A percentile compares a stretch with the other conserved stretches of the same genome.
Conservation (phyloP, 64 coral and sea anemone species). For the Astreopora myriophthalma region DNA sequence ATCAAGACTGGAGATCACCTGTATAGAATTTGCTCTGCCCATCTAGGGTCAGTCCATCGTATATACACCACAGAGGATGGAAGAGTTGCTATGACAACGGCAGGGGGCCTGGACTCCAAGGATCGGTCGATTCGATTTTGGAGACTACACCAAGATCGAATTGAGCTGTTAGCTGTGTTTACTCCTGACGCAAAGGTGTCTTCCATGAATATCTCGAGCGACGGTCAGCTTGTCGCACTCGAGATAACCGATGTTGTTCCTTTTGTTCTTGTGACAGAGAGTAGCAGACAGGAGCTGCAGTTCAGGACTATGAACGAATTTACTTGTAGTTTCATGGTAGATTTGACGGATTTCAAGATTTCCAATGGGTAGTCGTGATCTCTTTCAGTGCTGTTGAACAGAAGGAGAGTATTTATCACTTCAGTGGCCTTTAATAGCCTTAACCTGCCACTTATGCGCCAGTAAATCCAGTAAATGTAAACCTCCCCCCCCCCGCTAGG, state of each 20-base stretch:
- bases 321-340: constrained; percentile 45
- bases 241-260: constrained; percentile 71
- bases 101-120: constrained; percentile 83
- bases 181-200: constrained; percentile 80
- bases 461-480: no score
- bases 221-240: constrained; percentile 64
- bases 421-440: no score
- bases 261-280: constrained; percentile 66
- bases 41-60: constrained; percentile 68
- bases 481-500: no score
- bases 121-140: constrained; percentile 83
- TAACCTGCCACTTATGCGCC: no score
- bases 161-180: constrained; percentile 49
- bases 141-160: constrained; percentile 10
- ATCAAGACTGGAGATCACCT: constrained; percentile 34
- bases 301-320: constrained; percentile 2
- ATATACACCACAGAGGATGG: constrained; percentile 68
- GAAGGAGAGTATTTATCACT: no score
- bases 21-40: constrained; percentile 29
- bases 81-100: constrained; percentile 76
- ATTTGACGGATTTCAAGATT: constrained; percentile 53
- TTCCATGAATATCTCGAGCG: constrained; percentile 62
- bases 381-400: no score
- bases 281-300: background rate
- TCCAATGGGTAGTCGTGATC: background rate